phyloP scores from a whole-genome alignment of 2,888 invertebrate species.

The Monopis laevigella region DNA sequence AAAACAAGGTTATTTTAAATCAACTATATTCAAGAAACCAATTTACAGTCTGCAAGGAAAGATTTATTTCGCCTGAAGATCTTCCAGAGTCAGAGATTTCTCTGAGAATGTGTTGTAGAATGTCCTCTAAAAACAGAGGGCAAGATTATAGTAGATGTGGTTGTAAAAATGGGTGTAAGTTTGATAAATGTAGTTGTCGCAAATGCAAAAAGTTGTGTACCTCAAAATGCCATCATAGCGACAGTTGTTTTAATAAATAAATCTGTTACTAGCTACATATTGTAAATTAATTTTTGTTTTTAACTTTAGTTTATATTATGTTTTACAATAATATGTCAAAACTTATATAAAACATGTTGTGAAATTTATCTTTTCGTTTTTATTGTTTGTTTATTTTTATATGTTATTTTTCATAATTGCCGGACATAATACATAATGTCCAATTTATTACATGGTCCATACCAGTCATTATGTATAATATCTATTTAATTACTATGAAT shows the following conservation, averaged over 20 bases:
- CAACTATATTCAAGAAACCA: slow-evolving; percentile 14
- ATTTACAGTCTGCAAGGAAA: slow-evolving; percentile 10
- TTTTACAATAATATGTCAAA: too few relatives aligned
- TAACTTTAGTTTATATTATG: not conserved
- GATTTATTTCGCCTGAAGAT: slow-evolving; percentile 11
- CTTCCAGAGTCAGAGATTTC: slow-evolving; percentile 11
- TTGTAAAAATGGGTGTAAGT: slow-evolving; percentile 6
- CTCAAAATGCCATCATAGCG: slow-evolving; percentile 10
- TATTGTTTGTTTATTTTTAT: too few relatives aligned
- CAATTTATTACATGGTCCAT: too few relatives aligned
- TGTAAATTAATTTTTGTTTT: not conserved
- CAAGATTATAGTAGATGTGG: slow-evolving; percentile 7
- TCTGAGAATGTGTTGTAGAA: slow-evolving; percentile 11
- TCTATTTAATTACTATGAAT: too few relatives aligned
- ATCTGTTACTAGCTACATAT: slow-evolving; percentile 2
- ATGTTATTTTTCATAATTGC: too few relatives aligned
- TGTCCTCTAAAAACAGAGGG: slow-evolving; percentile 13
- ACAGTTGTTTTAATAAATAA: slow-evolving; percentile 10
- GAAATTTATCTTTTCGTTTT: too few relatives aligned
- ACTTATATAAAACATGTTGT: too few relatives aligned
- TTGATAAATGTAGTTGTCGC: slow-evolving; percentile 3
- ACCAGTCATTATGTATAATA: too few relatives aligned
- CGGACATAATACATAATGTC: too few relatives aligned
- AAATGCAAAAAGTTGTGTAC: slow-evolving; percentile 8
- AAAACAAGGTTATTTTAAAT: slow-evolving; percentile 16